Evolutionary conservation across 2,888 invertebrate species (phyloP), one percentile per base, ranked within the genome.

Genomic region (Drosophila phalerata): DNA sequence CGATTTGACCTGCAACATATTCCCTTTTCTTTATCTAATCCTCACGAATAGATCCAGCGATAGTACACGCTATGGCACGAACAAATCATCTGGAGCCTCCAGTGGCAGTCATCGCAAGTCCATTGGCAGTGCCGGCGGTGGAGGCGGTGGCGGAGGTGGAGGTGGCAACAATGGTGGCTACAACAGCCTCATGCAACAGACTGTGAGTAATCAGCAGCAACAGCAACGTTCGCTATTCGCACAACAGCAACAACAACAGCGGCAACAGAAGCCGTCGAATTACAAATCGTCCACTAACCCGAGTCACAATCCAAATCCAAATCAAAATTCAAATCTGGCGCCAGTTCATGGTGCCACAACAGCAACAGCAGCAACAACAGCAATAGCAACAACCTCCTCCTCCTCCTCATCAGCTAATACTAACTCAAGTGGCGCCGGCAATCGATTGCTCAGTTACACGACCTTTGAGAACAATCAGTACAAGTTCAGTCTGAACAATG

Each of bases 51-150:
- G 94, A 93, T 93, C 94, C 91, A 92, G 95, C 90, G 95, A 94
- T 93, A 93, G 95, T 92, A 93, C 95, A 91, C 93, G 94, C 90
- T 94, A 94, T 81, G 93, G 93, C 67, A 93, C 93, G 45, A 93
- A 93, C 75, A 93, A 93, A 68, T 93, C 93, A 28, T 93, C 93
- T 11, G 93, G 93, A 62, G 92, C 93, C 63, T 93, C 93, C 28
- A 93, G 93, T 60, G 92, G 92, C 69, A 92, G 92, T 55, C 92
- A 92, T 88, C 90, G 91, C 64, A 92, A 92, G 73, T 92, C 92
- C 9, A 89, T 89, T 32, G 91, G 92, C 65, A 90, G 89, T 22
- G 85, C 86, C 38, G 80, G 88, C 0, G 82, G 82, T 2, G 81
- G 86, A 13, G 77, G 81, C 10, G 80, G 84, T 28, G 80, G 85